Percentiles rank a stretch among this genome's conserved stretches.
Evolutionary conservation across 1,140 invertebrate genomes (phyloP).

Genomic region (Homalodisca vitripennis): DNA sequence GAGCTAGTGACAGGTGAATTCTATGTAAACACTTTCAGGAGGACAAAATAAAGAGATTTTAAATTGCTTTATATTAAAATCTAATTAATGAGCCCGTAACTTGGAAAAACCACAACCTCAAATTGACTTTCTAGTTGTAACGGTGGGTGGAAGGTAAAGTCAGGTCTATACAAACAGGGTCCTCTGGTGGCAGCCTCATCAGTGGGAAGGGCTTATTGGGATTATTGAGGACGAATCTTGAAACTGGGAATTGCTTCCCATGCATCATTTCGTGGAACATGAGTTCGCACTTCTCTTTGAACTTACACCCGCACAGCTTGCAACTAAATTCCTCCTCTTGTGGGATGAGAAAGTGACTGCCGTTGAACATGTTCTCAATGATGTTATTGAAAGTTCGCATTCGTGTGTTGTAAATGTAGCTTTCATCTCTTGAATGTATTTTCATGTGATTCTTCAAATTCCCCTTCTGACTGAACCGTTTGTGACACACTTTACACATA

Average conservation of each 20-base stretch:
- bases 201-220: background rate
- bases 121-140: too few species aligned
- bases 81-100: too few species aligned
- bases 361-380: conserved; percentile 21
- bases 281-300: conserved; percentile 17
- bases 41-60: too few species aligned
- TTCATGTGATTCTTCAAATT: conserved; percentile 40
- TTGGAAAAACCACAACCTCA: too few species aligned
- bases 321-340: conserved; percentile 8
- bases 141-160: conserved; percentile 3
- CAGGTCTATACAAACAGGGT: conserved; percentile 5
- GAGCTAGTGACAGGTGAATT: too few species aligned
- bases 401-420: conserved; percentile 46
- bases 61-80: too few species aligned
- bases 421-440: conserved; percentile 51
- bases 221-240: background rate
- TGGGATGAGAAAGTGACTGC: conserved; percentile 13
- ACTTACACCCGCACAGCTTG: conserved; percentile 10
- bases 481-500: conserved; percentile 53
- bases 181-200: background rate
- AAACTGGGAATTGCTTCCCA: background rate
- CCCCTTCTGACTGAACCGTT: conserved; percentile 40
- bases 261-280: conserved; percentile 23
- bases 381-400: conserved; percentile 18
- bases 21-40: too few species aligned